Conservation (phyloP, 2,888 invertebrate species). For the Rhamphomyia laevipes region DNA sequence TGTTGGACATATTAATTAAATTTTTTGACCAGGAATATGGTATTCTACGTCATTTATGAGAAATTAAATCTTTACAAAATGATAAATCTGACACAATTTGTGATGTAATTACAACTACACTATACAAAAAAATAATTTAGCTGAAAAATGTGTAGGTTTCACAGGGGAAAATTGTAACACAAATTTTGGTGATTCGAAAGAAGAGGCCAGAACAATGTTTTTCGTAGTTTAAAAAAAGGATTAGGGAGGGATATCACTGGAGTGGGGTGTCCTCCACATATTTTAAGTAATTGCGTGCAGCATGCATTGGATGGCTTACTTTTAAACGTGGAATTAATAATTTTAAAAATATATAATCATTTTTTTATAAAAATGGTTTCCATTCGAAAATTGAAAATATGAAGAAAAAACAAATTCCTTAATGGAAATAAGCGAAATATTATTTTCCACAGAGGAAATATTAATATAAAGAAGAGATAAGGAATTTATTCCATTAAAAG, state of each 20-base stretch:
- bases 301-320: not conserved
- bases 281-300: conserved; percentile 1
- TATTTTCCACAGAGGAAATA: not conserved
- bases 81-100: not conserved
- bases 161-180: conserved; percentile 10
- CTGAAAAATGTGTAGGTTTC: conserved; percentile 7
- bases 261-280: not conserved
- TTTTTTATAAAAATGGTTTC: conserved; percentile 3
- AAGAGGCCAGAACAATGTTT: conserved; percentile 12
- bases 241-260: not conserved
- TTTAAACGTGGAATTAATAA: not conserved
- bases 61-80: not conserved
- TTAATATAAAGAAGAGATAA: not conserved
- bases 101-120: not conserved
- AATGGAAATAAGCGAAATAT: not conserved
- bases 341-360: conserved; percentile 4
- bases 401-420: not conserved
- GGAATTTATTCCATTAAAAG: not conserved
- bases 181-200: conserved; percentile 15
- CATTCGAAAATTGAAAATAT: not conserved
- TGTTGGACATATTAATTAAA: not conserved
- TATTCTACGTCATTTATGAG: not conserved
- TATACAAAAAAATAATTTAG: not conserved
- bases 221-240: conserved; percentile 1
- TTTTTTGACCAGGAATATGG: not conserved